phyloP scores from a whole-genome alignment of 2,888 invertebrate genomes.

The Latheticus oryzae region DNA sequence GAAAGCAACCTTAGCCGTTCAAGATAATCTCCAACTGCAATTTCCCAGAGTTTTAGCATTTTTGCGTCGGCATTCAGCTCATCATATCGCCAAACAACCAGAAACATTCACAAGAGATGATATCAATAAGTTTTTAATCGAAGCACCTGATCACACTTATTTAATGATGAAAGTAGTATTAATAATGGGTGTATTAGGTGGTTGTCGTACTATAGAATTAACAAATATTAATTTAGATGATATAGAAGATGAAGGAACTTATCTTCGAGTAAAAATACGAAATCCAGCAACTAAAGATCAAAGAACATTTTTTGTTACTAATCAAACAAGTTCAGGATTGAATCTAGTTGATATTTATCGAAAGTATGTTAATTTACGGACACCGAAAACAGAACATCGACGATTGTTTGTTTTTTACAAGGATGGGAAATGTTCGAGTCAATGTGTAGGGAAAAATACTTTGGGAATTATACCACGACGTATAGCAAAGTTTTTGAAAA shows the following conservation, averaged over 20 bases:
- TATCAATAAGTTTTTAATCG: too few species aligned
- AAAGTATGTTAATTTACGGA: slow-evolving; percentile 18
- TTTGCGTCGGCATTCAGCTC: too few species aligned
- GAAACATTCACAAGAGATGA: too few species aligned
- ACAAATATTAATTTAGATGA: slow-evolving; percentile 20
- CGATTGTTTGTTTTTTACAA: slow-evolving; percentile 12
- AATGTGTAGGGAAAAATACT: slow-evolving; percentile 13
- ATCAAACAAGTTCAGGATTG: neutral
- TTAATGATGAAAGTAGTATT: slow-evolving; percentile 16
- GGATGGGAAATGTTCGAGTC: slow-evolving; percentile 17
- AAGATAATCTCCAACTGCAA: too few species aligned
- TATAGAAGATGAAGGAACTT: slow-evolving; percentile 16
- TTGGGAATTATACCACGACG: slow-evolving; percentile 13
- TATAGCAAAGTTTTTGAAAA: slow-evolving; percentile 10
- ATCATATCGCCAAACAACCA: too few species aligned
- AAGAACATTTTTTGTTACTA: slow-evolving; percentile 16
- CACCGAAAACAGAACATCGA: neutral
- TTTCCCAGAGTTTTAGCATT: too few species aligned
- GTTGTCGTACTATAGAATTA: slow-evolving; percentile 6
- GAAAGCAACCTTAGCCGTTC: too few species aligned
- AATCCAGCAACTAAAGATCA: slow-evolving; percentile 8
- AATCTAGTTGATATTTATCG: slow-evolving; percentile 11
- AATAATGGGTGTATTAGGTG: slow-evolving; percentile 7
- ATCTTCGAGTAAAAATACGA: slow-evolving; percentile 12
- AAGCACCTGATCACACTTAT: slow-evolving; percentile 1